Evolutionary conservation across 2,797 vertebrate species (phyloP), one percentile per base, ranked within the genome.

Genomic region (Peromyscus melanophrys): DNA sequence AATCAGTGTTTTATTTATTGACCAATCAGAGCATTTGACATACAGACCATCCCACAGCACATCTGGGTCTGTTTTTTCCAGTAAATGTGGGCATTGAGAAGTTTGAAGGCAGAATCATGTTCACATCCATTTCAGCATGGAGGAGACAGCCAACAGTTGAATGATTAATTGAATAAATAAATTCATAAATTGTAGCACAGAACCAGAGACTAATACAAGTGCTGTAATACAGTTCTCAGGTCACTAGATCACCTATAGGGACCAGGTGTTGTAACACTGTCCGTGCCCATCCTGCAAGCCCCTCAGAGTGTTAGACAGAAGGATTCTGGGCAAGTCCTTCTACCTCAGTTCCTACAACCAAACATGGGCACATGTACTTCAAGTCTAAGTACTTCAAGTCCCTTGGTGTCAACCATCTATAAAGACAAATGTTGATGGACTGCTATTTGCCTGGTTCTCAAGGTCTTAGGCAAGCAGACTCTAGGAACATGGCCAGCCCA

Each of bases 391-490:
- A 52, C 16, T 14, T 63, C 16, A 81, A 75, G 63, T 67, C 92
- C 81, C 89, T 81, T 92, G 49, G 67, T 67, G 85, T 23, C 52
- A 59, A 49, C 34, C 34, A 96, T 90, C 57, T 80, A 59, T 34
- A 80, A 95, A 88, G 46, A 93, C 63, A 85, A 55, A 40, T 93
- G 89, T 31, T 78, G 65, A 97, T 84, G 65, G 89, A 89, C 52
- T 49, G 37, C 59, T 88, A 90, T 65, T 55, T 96, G 94, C 59
- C 84, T 59, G 34, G 46, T 91, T 93, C 67, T 85, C 81, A 96
- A 94, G 57, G 59, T 85, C 61, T 55, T 85, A n/a, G 52, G 27
- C 19, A 84, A 97, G 95, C 87, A 93, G 94, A 96, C 61, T 87
- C 89, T 77, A 63, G 57, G 52, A 77, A 96, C 76, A 40, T 59